These are phyloP conservation scores for Toxotes lorentzi DNA, from an alignment of 2,797 vertebrate genomes.

Conservation along the genomic window DNA sequence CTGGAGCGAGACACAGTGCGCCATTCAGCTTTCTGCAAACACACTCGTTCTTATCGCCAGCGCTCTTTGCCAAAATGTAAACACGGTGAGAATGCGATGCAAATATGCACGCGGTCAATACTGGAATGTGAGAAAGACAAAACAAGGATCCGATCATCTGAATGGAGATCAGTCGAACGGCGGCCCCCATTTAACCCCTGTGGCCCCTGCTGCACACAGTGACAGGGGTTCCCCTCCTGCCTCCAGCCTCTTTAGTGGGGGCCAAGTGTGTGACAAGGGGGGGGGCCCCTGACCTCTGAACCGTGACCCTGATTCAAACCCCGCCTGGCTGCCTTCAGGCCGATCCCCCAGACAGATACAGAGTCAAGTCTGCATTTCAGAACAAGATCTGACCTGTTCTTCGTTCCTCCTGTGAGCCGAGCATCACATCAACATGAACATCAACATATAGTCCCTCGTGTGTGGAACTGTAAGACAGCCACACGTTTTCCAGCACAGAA, in stretches of 20 bases:
- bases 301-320: slow-evolving; percentile 63
- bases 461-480: neutral
- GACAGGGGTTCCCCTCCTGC: slow-evolving; percentile 69
- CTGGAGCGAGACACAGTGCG: slow-evolving; percentile 28
- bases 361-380: slow-evolving; percentile 63
- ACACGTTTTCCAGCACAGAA: slow-evolving; percentile 48
- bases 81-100: neutral
- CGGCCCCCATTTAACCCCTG: slow-evolving; percentile 61
- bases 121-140: slow-evolving; percentile 25
- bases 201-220: slow-evolving; percentile 45
- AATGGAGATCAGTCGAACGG: slow-evolving; percentile 51
- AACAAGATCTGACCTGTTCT: slow-evolving; percentile 70
- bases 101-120: slow-evolving; percentile 17
- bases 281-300: slow-evolving; percentile 70
- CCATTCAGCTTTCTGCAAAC: slow-evolving; percentile 44
- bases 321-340: slow-evolving; percentile 38
- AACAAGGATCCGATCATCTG: slow-evolving; percentile 44
- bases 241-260: slow-evolving; percentile 67
- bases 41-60: slow-evolving; percentile 11
- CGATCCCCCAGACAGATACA: slow-evolving; percentile 55
- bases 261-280: slow-evolving; percentile 65
- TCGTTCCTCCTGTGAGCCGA: slow-evolving; percentile 29
- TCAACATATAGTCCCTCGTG: neutral
- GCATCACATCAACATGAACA: slow-evolving; percentile 28
- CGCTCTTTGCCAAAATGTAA: slow-evolving; percentile 29